Base-by-base conservation (phyloP, 2,888 invertebrate species). In the Drosophila merina region DNA sequence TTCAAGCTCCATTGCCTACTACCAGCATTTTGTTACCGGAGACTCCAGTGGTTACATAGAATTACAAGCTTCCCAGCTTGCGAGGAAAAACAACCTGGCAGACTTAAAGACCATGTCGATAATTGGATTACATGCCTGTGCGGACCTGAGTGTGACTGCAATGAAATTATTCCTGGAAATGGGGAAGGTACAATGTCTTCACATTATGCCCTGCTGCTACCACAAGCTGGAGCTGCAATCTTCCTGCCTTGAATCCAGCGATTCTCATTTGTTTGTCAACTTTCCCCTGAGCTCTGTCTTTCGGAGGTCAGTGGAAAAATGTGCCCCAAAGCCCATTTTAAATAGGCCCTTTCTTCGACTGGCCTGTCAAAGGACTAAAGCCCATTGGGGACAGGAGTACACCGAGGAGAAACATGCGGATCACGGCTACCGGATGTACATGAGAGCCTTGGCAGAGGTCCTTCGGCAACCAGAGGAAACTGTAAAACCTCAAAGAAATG, bases 181-280 rank as follows among this genome's bases (percentile, higher is more conserved):
- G 89, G 85, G 92, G 6, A 89, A 91, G 36, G 94, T 94, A 0
- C 93, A 92, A 68, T 91, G 93, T 12, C 88, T 96, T 25, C 92
- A 95, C 47, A 92, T 96, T 10, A 94, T 96, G 93, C 95, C 96
- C 3, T 96, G 96, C 85, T 96, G 96, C 87, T 96, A 96, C 83
- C 96, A 96, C 89, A 95, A 95, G 90, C 93, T 96, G 89, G 85
- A 91, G 55, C 62, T 92, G 33, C 42, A 54, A 4, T 4, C 7
- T 25, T 2, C 5, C 5, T 7, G 2, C 25, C 20, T 4, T 4
- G 10, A 7, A 36, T 25, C 28, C 10, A 12, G 9, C 26, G 36
- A 31, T 5, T 8, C 36, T 6, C 36, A 36, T 36, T n/a, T n/a
- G 45, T 95, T 95, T 79, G 89, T 91, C 28, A 94, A 95, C 90